A percentile compares a stretch with the other conserved stretches of the same genome.
Evolutionary conservation across 2,113 vertebrate species (phyloP).

Genomic region (Zosterops pallidus): DNA sequence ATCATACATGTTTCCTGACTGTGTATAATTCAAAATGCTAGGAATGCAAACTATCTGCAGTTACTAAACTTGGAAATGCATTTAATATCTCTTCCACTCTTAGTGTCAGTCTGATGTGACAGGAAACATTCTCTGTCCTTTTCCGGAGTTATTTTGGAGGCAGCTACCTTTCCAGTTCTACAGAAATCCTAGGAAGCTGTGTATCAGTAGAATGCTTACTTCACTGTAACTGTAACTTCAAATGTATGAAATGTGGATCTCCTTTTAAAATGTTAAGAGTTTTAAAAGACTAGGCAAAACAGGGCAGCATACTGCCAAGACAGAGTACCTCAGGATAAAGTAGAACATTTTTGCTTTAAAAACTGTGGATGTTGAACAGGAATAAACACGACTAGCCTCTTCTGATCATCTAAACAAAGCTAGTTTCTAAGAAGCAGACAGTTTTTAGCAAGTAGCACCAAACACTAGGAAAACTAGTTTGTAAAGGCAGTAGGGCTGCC

Average conservation of each 20-base stretch:
- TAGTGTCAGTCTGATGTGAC: background rate
- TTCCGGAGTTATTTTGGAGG: background rate
- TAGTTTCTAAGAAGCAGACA: accelerated
- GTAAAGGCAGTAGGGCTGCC: background rate
- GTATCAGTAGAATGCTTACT: background rate
- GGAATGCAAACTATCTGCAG: background rate
- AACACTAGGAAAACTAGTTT: accelerated
- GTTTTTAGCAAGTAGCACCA: background rate
- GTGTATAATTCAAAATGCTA: background rate
- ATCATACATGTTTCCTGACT: background rate
- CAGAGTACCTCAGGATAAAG: background rate
- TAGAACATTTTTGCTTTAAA: background rate
- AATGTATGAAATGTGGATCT: accelerated
- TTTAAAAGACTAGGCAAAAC: background rate
- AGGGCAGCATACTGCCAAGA: background rate
- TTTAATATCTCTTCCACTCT: background rate
- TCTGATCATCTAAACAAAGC: background rate
- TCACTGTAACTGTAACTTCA: background rate
- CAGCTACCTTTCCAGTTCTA: background rate
- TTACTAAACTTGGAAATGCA: background rate
- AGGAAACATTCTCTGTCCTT: background rate
- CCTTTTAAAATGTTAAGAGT: background rate
- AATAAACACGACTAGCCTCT: background rate
- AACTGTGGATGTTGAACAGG: background rate
- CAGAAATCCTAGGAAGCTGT: background rate